These are phyloP conservation scores for Staurois parvus DNA, from an alignment of 2,797 vertebrate genomes.

Conservation along the genomic window DNA sequence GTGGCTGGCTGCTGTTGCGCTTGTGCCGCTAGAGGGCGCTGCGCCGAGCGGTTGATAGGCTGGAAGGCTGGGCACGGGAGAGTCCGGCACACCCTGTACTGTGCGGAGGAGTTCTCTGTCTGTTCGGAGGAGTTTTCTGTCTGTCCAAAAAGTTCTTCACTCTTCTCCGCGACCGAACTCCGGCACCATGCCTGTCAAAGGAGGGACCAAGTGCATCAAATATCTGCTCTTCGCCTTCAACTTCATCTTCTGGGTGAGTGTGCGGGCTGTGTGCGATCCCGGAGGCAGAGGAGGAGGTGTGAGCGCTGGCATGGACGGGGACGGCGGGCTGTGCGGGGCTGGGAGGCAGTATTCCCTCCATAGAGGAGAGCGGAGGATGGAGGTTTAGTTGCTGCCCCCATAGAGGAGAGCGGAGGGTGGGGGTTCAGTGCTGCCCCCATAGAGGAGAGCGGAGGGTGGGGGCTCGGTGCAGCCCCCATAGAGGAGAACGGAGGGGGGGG, in stretches of 20 bases:
- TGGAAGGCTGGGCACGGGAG: neutral
- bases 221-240: constrained; percentile 95
- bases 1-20: neutral
- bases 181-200: constrained; percentile 84
- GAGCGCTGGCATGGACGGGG: neutral
- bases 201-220: constrained; percentile 94
- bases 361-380: no score
- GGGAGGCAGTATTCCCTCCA: no score
- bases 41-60: neutral
- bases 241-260: constrained; percentile 95
- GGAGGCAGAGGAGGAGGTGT: neutral
- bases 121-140: rapidly evolving
- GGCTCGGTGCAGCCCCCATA: no score
- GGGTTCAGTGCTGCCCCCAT: no score
- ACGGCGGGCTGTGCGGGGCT: no score
- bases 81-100: rapidly evolving
- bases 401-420: no score
- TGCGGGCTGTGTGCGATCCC: no score
- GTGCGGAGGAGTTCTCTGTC: neutral
- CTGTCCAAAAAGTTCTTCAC: rapidly evolving
- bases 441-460: no score
- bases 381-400: no score
- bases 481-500: no score
- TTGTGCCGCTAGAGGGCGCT: constrained; percentile 52
- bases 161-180: neutral